Percentiles rank a stretch among this genome's conserved stretches.
Conservation (phyloP, 2,113 vertebrate genomes). For the Odocoileus hemionus region DNA sequence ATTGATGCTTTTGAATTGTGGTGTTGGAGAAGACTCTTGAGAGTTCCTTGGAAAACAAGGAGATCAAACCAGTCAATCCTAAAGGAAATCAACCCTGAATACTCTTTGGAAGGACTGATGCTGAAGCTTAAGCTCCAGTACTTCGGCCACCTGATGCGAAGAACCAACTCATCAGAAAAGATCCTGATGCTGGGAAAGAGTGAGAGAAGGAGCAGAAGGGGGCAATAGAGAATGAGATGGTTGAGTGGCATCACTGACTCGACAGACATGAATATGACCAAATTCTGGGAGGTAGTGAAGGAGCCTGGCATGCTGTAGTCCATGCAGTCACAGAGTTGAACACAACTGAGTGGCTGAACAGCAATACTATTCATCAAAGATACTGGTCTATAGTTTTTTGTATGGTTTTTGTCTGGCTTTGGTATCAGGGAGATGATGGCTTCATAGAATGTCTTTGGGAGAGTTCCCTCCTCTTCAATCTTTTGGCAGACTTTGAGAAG, state of each 20-base stretch:
- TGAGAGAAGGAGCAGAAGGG: not conserved
- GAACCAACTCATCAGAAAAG: not conserved
- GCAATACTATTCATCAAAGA: not conserved
- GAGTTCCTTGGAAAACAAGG: not conserved
- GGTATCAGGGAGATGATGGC: not conserved
- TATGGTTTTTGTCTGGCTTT: not conserved
- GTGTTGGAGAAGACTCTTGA: not conserved
- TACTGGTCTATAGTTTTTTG: not conserved
- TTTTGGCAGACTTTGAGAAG: not conserved
- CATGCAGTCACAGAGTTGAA: not conserved
- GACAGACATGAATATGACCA: fast-evolving
- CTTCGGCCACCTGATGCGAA: fast-evolving
- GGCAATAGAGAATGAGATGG: not conserved
- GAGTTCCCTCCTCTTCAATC: not conserved
- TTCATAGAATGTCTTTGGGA: not conserved
- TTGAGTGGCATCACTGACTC: not conserved
- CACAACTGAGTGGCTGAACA: not conserved
- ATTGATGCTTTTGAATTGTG: not conserved
- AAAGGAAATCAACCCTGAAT: not conserved
- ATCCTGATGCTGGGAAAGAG: not conserved
- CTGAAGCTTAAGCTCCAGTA: not conserved
- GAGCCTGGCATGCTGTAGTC: not conserved
- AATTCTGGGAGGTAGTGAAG: not conserved
- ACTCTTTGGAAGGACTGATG: not conserved
- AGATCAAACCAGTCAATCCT: not conserved